Percentiles rank a stretch among this genome's conserved stretches.
Evolutionary conservation across 1,140 invertebrate species (phyloP).

Genomic region (Caerostris darwini): DNA sequence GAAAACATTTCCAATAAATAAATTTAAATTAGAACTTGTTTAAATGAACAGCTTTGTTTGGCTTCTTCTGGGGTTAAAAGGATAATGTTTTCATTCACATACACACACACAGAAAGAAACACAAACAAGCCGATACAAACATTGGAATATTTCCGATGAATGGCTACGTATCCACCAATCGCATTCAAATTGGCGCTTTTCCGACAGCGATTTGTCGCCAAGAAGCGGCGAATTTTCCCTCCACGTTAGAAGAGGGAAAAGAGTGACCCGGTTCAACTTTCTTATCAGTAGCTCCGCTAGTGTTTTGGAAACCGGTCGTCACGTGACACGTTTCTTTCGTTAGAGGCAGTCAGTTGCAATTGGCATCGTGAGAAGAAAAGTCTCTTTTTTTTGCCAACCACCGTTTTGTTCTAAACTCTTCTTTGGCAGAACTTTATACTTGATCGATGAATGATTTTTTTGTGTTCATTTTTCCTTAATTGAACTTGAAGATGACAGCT

Average conservation of each 20-base stretch:
- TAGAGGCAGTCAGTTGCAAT: neutral
- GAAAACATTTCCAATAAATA: too few relatives aligned
- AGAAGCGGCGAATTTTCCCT: neutral
- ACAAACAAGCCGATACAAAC: neutral
- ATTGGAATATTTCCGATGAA: neutral
- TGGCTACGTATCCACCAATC: neutral
- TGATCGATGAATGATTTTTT: conserved; percentile 20
- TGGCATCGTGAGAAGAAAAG: neutral
- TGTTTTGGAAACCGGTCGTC: conserved; percentile 44
- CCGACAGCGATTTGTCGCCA: conserved; percentile 1
- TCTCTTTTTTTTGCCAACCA: neutral
- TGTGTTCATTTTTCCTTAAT: neutral
- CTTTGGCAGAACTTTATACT: neutral
- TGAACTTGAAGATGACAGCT: conserved; percentile 39
- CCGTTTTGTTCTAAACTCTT: neutral
- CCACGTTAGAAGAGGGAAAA: neutral
- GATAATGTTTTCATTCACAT: too few relatives aligned
- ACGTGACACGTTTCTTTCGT: conserved; percentile 1
- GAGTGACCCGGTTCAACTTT: conserved; percentile 57
- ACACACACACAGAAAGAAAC: too few relatives aligned
- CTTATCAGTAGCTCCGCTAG: conserved; percentile 54
- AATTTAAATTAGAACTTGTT: too few relatives aligned
- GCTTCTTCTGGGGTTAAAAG: too few relatives aligned
- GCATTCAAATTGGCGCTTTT: conserved; percentile 10
- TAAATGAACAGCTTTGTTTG: too few relatives aligned